Conservation (phyloP, 2,113 vertebrate genomes). For the Gambusia affinis region DNA sequence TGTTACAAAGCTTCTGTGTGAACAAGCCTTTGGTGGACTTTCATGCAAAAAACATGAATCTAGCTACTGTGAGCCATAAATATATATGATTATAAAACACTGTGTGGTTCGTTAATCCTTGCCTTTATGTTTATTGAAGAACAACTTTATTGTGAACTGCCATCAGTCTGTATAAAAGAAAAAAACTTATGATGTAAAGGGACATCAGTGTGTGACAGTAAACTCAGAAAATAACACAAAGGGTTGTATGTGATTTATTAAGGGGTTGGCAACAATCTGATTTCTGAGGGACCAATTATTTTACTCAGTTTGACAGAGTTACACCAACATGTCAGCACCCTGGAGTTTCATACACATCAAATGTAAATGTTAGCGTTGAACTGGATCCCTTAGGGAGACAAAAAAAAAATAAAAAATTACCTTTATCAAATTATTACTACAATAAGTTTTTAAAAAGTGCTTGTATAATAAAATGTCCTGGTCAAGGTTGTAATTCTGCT, state of each 20-base stretch:
- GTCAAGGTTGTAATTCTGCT: too few species aligned
- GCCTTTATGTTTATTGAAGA: too few species aligned
- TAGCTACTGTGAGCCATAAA: neutral
- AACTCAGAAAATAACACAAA: neutral
- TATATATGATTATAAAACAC: too few species aligned
- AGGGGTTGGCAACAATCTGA: conserved; percentile 8
- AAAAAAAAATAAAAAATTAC: neutral
- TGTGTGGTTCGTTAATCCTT: too few species aligned
- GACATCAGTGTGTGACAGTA: neutral
- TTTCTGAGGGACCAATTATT: conserved; percentile 56
- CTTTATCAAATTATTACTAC: neutral
- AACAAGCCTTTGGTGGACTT: neutral
- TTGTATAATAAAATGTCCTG: neutral
- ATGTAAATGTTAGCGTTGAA: neutral
- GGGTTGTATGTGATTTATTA: conserved; percentile 43
- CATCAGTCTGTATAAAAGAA: neutral
- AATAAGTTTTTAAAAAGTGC: neutral
- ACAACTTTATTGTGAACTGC: too few species aligned
- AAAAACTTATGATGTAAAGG: neutral
- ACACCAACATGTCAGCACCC: conserved; percentile 8
- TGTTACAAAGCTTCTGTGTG: neutral
- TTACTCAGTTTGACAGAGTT: conserved; percentile 16
- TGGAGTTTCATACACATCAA: conserved; percentile 22
- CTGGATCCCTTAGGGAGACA: neutral
- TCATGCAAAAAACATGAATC: neutral